Evolutionary conservation across 2,888 invertebrate species (phyloP), one percentile per base, ranked within the genome.

Genomic region (Desoria tigrina): DNA sequence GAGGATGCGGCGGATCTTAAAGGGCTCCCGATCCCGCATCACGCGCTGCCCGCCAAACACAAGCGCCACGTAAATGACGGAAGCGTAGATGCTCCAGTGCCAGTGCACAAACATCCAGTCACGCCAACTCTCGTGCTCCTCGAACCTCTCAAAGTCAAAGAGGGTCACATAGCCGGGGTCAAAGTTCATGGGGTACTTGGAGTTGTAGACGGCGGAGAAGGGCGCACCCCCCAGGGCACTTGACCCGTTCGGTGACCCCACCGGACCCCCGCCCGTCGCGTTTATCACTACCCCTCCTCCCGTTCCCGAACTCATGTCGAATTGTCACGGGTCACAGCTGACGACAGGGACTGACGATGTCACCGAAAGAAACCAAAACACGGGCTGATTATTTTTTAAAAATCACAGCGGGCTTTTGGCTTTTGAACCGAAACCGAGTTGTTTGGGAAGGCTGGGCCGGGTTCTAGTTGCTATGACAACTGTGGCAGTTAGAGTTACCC

Each of bases 81-180:
- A 68, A 24, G 66, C 64, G 57, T 68, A 71, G 28, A 71, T 60
- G 61, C 71, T 71, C 64, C 64, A 71, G 24, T 71, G 71, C 71
- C 71, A 71, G 58, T 69, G 60, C 28, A 37, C 24, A 16, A 18
- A 61, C 71, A 71, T 71, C 71, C 71, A 71, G 14, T 67, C 61
- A n/a, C 71, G 51, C 68, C 66, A 68, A n/a, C 57, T 62, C 39
- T 71, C 69, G 54, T 71, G 71, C 23, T 69, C 66, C 16, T 65
- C 65, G 23, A 66, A 71, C 63, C 65, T 71, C 54, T 71, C 71
- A 61, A 71, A 71, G 23, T 68, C 65, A 28, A 60, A 69, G 37
- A 71, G 53, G 9, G 57, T 69, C 54, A 71, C 18, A 50, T 71
- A 71, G 27, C 63, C 42, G 2, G 71, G 71, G 16, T 66, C 60